phyloP scores from a whole-genome alignment of 2,113 vertebrate genomes.

The Anser cygnoides region DNA sequence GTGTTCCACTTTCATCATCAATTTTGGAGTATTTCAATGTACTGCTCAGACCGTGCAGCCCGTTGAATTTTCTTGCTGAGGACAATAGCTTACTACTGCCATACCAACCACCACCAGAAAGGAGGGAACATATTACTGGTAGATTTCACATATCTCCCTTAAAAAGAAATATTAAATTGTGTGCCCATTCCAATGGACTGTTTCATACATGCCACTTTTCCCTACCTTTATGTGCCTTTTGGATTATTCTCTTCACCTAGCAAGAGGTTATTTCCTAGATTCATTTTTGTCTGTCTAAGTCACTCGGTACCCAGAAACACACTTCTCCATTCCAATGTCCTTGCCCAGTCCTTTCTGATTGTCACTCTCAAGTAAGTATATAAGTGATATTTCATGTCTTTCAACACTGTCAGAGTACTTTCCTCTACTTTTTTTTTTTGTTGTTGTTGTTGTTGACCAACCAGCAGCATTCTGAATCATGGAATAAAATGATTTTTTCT shows the following conservation, averaged over 20 bases:
- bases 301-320: neutral
- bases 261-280: neutral
- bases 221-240: neutral
- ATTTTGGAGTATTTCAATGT: neutral
- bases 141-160: neutral
- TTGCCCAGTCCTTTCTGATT: neutral
- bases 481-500: neutral
- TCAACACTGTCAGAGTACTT: neutral
- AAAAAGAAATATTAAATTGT: neutral
- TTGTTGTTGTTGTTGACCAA: neutral
- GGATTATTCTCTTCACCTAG: neutral
- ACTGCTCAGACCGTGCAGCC: neutral
- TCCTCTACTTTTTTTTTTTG: neutral
- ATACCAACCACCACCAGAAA: rapidly evolving
- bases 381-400: neutral
- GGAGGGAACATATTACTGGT: neutral
- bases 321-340: neutral
- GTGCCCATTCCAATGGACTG: neutral
- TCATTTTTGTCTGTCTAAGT: neutral
- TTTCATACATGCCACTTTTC: neutral
- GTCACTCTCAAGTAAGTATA: neutral
- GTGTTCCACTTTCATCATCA: neutral
- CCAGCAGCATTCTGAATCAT: neutral
- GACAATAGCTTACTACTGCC: neutral
- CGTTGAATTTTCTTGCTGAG: neutral